phyloP scores from a whole-genome alignment of 2,888 invertebrate species.

The Bellardia bayeri region DNA sequence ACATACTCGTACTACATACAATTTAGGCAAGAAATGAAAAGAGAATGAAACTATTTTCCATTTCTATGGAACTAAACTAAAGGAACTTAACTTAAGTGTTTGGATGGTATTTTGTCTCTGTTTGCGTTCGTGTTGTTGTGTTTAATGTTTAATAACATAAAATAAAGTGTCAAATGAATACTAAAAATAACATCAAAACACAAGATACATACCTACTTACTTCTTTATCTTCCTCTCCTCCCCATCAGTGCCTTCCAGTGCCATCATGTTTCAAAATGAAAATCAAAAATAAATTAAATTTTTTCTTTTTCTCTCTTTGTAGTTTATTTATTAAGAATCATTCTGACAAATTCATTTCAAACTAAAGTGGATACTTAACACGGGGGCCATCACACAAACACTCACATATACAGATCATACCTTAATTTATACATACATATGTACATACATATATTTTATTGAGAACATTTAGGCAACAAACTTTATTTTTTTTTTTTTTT shows the following conservation, averaged over 20 bases:
- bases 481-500: not conserved
- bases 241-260: not conserved
- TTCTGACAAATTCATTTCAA: constrained; percentile 61
- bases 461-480: constrained; percentile 48
- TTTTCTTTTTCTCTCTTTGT: not conserved
- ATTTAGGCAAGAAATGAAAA: not conserved
- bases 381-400: not conserved
- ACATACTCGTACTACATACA: not conserved
- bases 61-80: constrained; percentile 63
- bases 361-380: constrained; percentile 19
- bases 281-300: constrained; percentile 38
- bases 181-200: constrained; percentile 59
- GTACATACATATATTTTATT: constrained; percentile 63
- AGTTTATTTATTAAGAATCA: constrained; percentile 59
- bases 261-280: constrained; percentile 1
- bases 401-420: not conserved
- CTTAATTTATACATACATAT: not conserved
- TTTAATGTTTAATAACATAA: constrained; percentile 36
- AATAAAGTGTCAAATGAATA: constrained; percentile 58
- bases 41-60: constrained; percentile 41
- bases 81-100: constrained; percentile 33
- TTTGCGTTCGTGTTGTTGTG: not conserved
- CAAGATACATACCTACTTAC: not conserved
- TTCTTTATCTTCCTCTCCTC: not conserved
- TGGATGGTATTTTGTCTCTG: not conserved